These are phyloP conservation scores for Sipha maydis DNA, from an alignment of 2,888 invertebrate genomes.

Conservation along the genomic window DNA sequence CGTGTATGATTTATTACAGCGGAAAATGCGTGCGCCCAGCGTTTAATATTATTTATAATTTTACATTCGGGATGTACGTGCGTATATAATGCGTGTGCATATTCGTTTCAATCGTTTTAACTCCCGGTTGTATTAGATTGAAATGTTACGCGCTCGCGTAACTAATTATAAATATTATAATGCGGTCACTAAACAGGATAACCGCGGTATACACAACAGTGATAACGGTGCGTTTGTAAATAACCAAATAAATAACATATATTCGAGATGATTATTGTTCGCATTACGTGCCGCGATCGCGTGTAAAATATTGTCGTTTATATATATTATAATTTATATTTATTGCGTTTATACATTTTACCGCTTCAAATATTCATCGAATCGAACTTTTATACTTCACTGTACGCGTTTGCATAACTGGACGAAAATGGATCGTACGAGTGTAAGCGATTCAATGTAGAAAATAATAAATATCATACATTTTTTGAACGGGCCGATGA, in stretches of 20 bases:
- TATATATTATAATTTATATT: too few species aligned
- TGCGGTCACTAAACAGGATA: neutral
- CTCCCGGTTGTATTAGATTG: slow-evolving; percentile 43
- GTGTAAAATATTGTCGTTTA: neutral
- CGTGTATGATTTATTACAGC: slow-evolving; percentile 18
- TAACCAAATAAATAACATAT: neutral
- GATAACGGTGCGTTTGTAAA: neutral
- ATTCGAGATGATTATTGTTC: neutral
- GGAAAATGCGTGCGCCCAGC: neutral
- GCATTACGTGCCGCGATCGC: neutral
- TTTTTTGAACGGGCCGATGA: too few species aligned
- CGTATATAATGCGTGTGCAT: neutral
- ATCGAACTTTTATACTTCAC: neutral
- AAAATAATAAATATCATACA: neutral
- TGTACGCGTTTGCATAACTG: neutral
- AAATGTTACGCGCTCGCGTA: slow-evolving; percentile 20
- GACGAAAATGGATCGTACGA: neutral
- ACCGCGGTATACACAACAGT: neutral
- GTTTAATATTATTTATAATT: slow-evolving; percentile 18
- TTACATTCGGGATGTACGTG: neutral
- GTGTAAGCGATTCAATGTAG: neutral
- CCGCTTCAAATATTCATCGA: neutral
- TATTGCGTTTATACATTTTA: neutral
- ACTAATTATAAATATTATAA: slow-evolving; percentile 32
- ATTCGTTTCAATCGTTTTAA: slow-evolving; percentile 38